Base-by-base conservation (phyloP, 2,797 vertebrate species). In the Sitta carolinensis region DNA sequence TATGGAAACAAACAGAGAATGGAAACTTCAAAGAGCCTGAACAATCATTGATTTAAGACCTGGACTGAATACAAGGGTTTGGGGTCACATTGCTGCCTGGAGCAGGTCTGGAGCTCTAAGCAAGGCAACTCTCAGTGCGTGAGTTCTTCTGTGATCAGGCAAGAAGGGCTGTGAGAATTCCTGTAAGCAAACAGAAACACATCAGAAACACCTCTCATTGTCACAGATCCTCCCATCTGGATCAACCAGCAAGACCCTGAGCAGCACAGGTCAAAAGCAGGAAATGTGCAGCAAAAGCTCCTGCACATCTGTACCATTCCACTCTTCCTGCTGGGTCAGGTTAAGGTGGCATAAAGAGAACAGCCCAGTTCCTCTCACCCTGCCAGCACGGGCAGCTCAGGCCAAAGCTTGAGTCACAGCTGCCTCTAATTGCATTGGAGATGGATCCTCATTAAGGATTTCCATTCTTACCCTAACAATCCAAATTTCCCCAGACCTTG, bases 21-120 rank as follows among this genome's bases (percentile, higher is more conserved):
- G 15, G 95, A 95, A 96, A 84, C 90, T 93, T 92, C 70, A 36
- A 89, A 94, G 78, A 80, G 81, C 88, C 90, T 94, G 90, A 94
- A 90, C 67, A 95, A 92, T 67, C 90, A 83, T 0, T 85, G 93
- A 92, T 94, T 90, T 8, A 89, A 94, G 78, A 80, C 52, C 93
- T 87, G 93, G 90, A 84, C 57, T 14, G 75, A 90, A 43, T 40
- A 87, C 85, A 92, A 87, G 52, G 77, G 67, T 94, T 72, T 85
- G 64, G 78, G 93, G 81, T 95, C 86, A 92, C 45, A 9, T 3
- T 83, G 68, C 78, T 93, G 94, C 80, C 77, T 55, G 86, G 34
- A 93, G 80, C 75, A 93, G 79, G 42, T 68, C 34, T 61, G 91
- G 61, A 88, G 76, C 54, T 92, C 13, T 26, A 43, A 54, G 59